These are phyloP conservation scores for Calliphora vicina DNA, from an alignment of 1,140 invertebrate species.

Conservation along the genomic window DNA sequence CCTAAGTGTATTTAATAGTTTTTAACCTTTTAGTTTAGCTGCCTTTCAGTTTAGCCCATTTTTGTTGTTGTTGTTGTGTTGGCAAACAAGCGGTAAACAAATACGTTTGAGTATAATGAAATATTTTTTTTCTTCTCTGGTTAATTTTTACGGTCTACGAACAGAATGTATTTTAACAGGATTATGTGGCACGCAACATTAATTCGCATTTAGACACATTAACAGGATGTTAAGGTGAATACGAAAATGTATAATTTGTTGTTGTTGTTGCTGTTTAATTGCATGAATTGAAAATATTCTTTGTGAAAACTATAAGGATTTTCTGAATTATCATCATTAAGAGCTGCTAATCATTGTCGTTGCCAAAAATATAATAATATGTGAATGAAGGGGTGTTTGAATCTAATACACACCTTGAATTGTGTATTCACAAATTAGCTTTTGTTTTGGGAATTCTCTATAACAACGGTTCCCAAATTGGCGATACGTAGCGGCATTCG, in stretches of 20 bases:
- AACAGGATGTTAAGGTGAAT: not conserved
- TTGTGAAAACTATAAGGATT: too few relatives aligned
- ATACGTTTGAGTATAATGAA: not conserved
- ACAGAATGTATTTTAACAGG: not conserved
- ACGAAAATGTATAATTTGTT: not conserved
- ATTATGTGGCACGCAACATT: not conserved
- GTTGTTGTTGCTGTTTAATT: not conserved
- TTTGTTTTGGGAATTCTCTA: too few relatives aligned
- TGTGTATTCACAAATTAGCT: too few relatives aligned
- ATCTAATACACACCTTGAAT: too few relatives aligned
- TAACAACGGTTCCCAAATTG: too few relatives aligned
- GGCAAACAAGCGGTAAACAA: not conserved
- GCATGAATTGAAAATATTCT: not conserved
- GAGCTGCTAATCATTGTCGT: too few relatives aligned
- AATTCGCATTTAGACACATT: not conserved
- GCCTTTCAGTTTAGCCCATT: not conserved
- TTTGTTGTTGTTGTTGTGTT: too few relatives aligned
- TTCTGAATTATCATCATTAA: too few relatives aligned
- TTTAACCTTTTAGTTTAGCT: not conserved
- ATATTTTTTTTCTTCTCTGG: not conserved
- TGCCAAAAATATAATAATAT: too few relatives aligned
- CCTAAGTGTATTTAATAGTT: not conserved
- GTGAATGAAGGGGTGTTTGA: too few relatives aligned
- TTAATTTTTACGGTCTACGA: constrained; percentile 1
- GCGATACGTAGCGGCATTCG: too few relatives aligned